A percentile compares a stretch with the other conserved stretches of the same genome.
phyloP scores from a whole-genome alignment of 2,797 vertebrate genomes.

The Fistularia tabacaria region DNA sequence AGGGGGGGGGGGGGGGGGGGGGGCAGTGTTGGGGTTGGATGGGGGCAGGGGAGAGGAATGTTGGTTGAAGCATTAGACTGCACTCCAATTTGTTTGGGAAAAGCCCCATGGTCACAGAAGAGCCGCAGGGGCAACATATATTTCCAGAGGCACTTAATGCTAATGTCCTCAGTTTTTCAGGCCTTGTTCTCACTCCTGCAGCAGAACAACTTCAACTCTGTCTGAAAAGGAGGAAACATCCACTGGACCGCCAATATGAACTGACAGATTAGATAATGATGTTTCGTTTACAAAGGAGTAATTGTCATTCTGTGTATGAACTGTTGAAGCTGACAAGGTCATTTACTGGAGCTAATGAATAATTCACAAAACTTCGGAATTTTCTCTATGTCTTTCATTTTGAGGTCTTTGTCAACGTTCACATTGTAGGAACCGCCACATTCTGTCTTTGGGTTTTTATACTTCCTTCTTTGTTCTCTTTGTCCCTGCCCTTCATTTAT shows the following conservation, averaged over 20 bases:
- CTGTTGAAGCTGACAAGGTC: constrained; percentile 16
- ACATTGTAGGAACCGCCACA: constrained; percentile 13
- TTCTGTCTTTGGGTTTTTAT: constrained; percentile 39
- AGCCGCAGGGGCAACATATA: constrained; percentile 35
- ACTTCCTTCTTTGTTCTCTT: constrained; percentile 45
- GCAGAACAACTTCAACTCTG: too few species aligned
- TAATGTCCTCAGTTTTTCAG: constrained; percentile 48
- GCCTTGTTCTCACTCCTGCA: constrained; percentile 21
- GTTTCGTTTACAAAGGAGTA: constrained; percentile 7
- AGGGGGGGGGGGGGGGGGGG: constrained; percentile 41
- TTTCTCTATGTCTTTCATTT: constrained; percentile 35
- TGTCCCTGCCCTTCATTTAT: constrained; percentile 32
- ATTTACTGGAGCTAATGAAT: constrained; percentile 56
- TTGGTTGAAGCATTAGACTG: constrained; percentile 56
- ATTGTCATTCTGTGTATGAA: constrained; percentile 2
- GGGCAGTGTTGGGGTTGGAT: constrained; percentile 19
- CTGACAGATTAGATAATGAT: constrained; percentile 5
- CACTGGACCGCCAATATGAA: too few species aligned
- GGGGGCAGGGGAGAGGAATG: constrained; percentile 45
- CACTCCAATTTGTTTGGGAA: constrained; percentile 47
- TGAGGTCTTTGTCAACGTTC: constrained; percentile 8
- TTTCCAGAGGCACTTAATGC: constrained; percentile 57
- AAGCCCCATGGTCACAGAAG: constrained; percentile 35
- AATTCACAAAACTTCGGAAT: constrained; percentile 53
- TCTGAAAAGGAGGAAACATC: too few species aligned